These are phyloP conservation scores for Glaucidium brasilianum DNA, from an alignment of 2,113 vertebrate genomes.

Conservation along the genomic window DNA sequence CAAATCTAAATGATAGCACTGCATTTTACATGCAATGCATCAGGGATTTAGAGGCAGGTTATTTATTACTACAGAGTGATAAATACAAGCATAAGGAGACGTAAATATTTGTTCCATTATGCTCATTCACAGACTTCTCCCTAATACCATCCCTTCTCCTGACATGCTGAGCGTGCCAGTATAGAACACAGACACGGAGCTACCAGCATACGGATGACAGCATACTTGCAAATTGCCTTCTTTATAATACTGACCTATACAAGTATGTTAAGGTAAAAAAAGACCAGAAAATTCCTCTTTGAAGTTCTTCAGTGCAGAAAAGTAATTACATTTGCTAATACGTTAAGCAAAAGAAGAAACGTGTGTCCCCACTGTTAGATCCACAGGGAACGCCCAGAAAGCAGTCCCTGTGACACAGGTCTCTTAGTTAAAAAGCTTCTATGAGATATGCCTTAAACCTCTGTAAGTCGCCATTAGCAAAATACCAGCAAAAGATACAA, in stretches of 20 bases:
- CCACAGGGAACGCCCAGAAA: neutral
- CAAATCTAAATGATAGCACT: neutral
- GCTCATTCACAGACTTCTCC: neutral
- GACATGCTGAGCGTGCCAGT: neutral
- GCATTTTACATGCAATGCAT: neutral
- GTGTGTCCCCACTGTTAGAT: neutral
- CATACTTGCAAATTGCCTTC: neutral
- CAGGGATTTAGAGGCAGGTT: neutral
- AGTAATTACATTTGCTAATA: neutral
- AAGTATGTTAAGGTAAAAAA: neutral
- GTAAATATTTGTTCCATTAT: neutral
- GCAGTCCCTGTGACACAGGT: neutral
- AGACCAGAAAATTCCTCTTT: neutral
- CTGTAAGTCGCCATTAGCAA: neutral
- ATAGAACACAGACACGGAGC: accelerated
- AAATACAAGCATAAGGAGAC: neutral
- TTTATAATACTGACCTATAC: neutral
- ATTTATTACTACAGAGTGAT: neutral
- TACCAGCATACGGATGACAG: accelerated
- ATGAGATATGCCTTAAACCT: neutral
- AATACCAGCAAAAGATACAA: neutral
- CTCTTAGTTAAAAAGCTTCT: neutral
- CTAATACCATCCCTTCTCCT: neutral
- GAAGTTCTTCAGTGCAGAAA: neutral
- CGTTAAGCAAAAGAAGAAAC: neutral